phyloP scores from a whole-genome alignment of 2,888 invertebrate species.

The Pandemis corylana region DNA sequence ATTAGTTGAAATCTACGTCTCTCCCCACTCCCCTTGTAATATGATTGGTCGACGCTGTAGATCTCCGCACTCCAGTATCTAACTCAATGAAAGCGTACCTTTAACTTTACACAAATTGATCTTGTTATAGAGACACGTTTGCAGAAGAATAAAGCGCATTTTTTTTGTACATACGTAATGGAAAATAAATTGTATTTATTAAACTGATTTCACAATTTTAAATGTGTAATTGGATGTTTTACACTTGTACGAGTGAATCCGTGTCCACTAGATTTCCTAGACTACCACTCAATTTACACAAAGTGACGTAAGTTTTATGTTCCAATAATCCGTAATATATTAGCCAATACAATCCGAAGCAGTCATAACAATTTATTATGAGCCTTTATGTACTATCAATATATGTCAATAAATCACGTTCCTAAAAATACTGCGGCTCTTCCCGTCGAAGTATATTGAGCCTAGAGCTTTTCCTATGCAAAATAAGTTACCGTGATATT shows the following conservation, averaged over 20 bases:
- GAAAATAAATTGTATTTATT: conserved; percentile 12
- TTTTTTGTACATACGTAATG: neutral
- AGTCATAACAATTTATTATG: conserved; percentile 46
- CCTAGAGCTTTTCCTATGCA: conserved; percentile 46
- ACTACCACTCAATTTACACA: conserved; percentile 45
- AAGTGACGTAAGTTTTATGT: conserved; percentile 46
- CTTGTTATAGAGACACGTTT: neutral
- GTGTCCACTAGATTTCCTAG: conserved; percentile 45
- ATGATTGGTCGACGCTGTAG: no score
- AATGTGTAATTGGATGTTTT: conserved; percentile 43
- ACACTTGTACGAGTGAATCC: conserved; percentile 45
- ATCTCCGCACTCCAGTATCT: no score
- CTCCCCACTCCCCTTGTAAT: no score
- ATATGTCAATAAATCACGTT: conserved; percentile 29
- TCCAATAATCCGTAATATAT: conserved; percentile 47
- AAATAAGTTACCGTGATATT: conserved; percentile 70
- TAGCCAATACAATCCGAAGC: conserved; percentile 48
- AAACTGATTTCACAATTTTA: conserved; percentile 26
- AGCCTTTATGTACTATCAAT: conserved; percentile 45
- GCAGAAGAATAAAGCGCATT: neutral
- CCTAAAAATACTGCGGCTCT: conserved; percentile 21
- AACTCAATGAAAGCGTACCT: no score
- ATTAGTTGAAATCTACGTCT: neutral
- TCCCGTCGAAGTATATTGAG: conserved; percentile 38
- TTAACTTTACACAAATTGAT: neutral